Evolutionary conservation across 2,113 vertebrate genomes (phyloP).

Genomic region (Pluvialis apricaria): DNA sequence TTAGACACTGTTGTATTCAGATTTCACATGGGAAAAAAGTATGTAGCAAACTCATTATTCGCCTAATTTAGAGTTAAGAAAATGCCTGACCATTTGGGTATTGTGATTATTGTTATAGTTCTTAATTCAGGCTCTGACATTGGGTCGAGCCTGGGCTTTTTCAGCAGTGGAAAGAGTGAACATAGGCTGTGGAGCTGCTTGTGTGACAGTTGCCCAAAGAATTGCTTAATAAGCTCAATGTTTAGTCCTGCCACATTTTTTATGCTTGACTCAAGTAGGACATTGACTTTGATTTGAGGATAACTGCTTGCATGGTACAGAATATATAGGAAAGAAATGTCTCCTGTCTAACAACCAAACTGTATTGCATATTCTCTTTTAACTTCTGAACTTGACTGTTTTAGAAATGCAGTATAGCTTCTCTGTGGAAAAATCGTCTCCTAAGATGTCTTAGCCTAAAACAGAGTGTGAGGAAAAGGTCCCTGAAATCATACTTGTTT

Average conservation of each 20-base stretch:
- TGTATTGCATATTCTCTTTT: not conserved
- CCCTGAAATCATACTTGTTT: not conserved
- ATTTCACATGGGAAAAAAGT: not conserved
- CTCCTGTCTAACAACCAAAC: not conserved
- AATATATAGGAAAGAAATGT: not conserved
- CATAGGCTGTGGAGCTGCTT: not conserved
- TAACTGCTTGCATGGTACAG: not conserved
- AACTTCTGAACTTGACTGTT: not conserved
- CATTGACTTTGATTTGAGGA: not conserved
- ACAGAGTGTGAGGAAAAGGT: not conserved
- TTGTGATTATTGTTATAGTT: not conserved
- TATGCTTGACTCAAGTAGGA: not conserved
- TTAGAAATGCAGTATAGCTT: not conserved
- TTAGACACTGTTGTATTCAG: not conserved
- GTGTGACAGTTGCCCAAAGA: not conserved
- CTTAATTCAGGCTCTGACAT: not conserved
- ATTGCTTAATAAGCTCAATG: not conserved
- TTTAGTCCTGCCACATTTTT: slow-evolving; percentile 4
- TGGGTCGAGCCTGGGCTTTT: not conserved
- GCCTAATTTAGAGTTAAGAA: not conserved
- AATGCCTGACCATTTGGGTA: not conserved
- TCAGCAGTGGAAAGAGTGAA: not conserved
- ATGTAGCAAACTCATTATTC: not conserved
- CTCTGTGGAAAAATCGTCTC: not conserved
- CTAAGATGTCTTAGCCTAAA: not conserved